Evolutionary conservation across 2,888 invertebrate species (phyloP), one percentile per base, ranked within the genome.

Genomic region (Diaphora mendica): DNA sequence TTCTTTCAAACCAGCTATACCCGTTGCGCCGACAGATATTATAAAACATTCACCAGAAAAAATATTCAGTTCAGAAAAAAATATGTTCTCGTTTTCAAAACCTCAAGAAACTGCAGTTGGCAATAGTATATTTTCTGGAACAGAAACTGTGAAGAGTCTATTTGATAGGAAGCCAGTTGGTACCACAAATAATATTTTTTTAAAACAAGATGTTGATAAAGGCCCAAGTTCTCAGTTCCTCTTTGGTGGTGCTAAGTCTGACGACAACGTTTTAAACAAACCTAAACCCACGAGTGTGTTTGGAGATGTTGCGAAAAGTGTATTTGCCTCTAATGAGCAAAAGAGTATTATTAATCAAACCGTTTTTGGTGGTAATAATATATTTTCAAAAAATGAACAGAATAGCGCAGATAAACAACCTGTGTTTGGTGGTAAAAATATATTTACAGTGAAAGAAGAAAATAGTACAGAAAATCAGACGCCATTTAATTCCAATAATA

Each of bases 1-100:
- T 82, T 91, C 90, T n/a, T 95, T 95, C 74, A 92, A 93, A 81
- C 93, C 94, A 26, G 94, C 95, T 30, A 92, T 93, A 81, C 87
- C 91, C 26, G 89, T 95, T 23, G 94, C 92, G 9, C 79, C 91
- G 5, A 83, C 83, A 13, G 94, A 93, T 73, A 78, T 90, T 0
- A 91, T 93, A 17, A 88, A 90, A 64, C 89, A 88, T 79, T 91
- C 93, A 2, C 91, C 92, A 17, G 92, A 92, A 76, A 93, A 92
- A 80, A 79, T 90, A 71, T 89, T 90, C 73, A 84, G 79, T 68
- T 74, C 77, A 59, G 87, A 90, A 75, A 92, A 91, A 83, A 92
- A 83, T 76, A 75, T 86, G 78, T 95, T 94, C 81, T 90, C 90
- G 26, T 95, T 95, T 89, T 95, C 95, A 2, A 94, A 93, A 75